Evolutionary conservation across 92 coral and sea anemone species (phyloP).

Genomic region (Epizoanthus rinbou): DNA sequence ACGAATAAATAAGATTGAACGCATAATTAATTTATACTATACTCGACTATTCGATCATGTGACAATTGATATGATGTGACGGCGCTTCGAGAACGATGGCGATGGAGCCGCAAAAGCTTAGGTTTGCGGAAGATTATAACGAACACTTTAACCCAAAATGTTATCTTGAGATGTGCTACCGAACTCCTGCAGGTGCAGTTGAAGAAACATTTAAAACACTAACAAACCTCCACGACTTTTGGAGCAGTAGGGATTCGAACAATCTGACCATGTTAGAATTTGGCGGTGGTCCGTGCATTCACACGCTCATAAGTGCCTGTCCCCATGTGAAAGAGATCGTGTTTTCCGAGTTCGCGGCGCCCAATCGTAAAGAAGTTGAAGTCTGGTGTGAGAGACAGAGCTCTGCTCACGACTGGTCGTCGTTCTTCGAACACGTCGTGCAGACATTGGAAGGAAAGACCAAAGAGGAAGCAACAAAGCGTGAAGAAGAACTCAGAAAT

Average conservation of each 20-base stretch:
- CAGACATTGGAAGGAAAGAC: slow-evolving; percentile 44
- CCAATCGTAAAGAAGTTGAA: slow-evolving; percentile 49
- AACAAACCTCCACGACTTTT: too few relatives aligned
- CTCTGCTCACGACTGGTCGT: slow-evolving; percentile 48
- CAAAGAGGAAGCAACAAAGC: slow-evolving; percentile 10
- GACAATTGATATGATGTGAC: too few relatives aligned
- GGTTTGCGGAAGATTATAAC: too few relatives aligned
- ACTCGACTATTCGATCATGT: too few relatives aligned
- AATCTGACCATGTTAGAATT: slow-evolving; percentile 39
- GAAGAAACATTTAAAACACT: too few relatives aligned
- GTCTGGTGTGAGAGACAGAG: slow-evolving; percentile 44
- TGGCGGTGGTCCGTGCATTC: slow-evolving; percentile 60
- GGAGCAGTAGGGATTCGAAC: not conserved
- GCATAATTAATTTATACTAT: too few relatives aligned
- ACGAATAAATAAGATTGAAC: too few relatives aligned
- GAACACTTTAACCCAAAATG: too few relatives aligned
- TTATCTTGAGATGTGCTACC: too few relatives aligned
- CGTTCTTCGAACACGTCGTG: slow-evolving; percentile 47
- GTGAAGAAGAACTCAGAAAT: slow-evolving; percentile 46
- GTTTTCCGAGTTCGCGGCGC: slow-evolving; percentile 51
- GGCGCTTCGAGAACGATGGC: too few relatives aligned
- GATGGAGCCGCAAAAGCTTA: too few relatives aligned
- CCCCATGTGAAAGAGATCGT: slow-evolving; percentile 48
- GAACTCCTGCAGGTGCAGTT: too few relatives aligned
- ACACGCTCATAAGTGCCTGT: slow-evolving; percentile 47